Evolutionary conservation across 2,888 invertebrate species (phyloP), one percentile per base, ranked within the genome.

Genomic region (Coremacera marginata): DNA sequence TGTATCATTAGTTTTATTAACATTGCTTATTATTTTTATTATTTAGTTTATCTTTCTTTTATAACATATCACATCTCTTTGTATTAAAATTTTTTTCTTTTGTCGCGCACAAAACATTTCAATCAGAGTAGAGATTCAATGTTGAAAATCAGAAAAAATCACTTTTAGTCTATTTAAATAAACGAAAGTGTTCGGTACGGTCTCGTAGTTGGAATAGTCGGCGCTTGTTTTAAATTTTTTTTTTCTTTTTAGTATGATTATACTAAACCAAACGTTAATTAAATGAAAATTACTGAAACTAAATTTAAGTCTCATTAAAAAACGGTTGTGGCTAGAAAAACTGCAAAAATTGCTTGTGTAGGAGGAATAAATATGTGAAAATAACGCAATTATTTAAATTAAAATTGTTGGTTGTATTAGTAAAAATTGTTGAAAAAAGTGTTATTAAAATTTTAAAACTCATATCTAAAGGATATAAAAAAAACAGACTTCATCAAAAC

Each of bases 131-230:
- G 51, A 49, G 51, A 25, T n/a, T 34, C n/a, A 34, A 63, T n/a
- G 27, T 16, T 27, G 62, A 60, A 22, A 60, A 37, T 60, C 68
- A 74, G 34, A 74, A 44, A 72, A 72, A 78, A 72, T 75, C 76
- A 78, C 75, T 78, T 81, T 82, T 79, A 83, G 82, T 84, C 77
- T 70, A 70, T 79, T 77, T 80, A 11, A 63, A 72, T 67, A 72
- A 57, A 57, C 72, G 67, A 55, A 55, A 57, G 77, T 60, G 77
- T 55, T 37, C 81, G 80, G 80, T 77, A 67, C 27, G 22, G 31
- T 55, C 5, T 19, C 25, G 22, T 25, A 14, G 44, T 5, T 52
- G 49, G 34, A 22, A 8, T 22, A 27, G 22, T 3, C 7, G 7
- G 16, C 34, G 31, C 11, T 31, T 55, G 70, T 25, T 51, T 14